A percentile compares a stretch with the other conserved stretches of the same genome.
phyloP scores from a whole-genome alignment of 2,797 vertebrate genomes.

The Pseudotriccus pelzelni region DNA sequence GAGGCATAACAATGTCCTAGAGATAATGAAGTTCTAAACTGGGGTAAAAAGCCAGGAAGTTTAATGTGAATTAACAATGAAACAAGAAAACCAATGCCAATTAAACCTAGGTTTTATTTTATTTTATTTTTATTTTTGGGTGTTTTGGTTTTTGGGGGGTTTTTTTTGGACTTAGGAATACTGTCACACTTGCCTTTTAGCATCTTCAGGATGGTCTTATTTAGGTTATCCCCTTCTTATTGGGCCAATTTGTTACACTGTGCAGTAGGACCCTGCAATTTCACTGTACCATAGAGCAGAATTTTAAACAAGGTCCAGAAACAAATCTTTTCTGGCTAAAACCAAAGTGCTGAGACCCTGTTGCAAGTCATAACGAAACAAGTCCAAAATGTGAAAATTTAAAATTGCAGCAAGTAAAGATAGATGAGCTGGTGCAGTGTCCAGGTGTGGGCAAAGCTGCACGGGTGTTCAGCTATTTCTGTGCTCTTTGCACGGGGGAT shows the following conservation, averaged over 20 bases:
- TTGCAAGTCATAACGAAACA: not conserved
- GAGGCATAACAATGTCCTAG: not conserved
- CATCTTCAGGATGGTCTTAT: not conserved
- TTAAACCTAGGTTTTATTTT: too few relatives aligned
- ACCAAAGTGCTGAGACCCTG: not conserved
- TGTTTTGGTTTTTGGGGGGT: too few relatives aligned
- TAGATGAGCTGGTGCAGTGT: not conserved
- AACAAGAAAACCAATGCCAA: not conserved
- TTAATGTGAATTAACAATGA: not conserved
- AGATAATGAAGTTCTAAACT: not conserved
- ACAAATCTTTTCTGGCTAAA: not conserved
- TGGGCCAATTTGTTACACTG: not conserved
- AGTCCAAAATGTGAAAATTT: not conserved
- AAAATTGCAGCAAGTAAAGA: fast-evolving
- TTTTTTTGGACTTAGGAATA: not conserved
- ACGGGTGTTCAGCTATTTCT: not conserved
- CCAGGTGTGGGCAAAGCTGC: not conserved
- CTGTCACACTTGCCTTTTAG: not conserved
- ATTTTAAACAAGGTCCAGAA: not conserved
- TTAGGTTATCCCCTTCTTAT: not conserved
- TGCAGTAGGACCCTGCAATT: not conserved
- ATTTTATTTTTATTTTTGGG: not conserved
- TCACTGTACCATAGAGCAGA: not conserved
- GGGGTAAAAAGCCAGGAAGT: not conserved
- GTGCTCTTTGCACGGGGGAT: not conserved